Evolutionary conservation across 2,113 vertebrate species (phyloP), one percentile per base, ranked within the genome.

Genomic region (Gracilinanus agilis): DNA sequence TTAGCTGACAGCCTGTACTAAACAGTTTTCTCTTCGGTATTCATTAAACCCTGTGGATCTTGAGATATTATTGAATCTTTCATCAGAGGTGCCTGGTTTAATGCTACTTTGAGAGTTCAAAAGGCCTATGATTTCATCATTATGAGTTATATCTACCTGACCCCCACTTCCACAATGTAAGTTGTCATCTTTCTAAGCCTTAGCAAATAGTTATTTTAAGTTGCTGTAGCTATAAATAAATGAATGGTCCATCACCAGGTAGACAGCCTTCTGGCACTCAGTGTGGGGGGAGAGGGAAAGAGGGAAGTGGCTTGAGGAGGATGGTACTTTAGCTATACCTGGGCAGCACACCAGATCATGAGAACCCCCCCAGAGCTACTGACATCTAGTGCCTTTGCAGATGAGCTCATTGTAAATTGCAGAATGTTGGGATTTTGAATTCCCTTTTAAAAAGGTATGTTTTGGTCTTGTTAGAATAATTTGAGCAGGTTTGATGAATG

Each of bases 1-100:
- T 91, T 61, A 92, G 75, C 92, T 67, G 21, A 34, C 89, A 89
- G 75, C 7, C 29, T 55, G 8, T 0, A 0, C 8, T 49, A 6
- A n/a, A 3, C 53, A 10, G 53, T 83, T 89, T 94, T n/a, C 88
- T 95, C 61, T 91, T 54, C 23, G 58, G 49, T 94, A 55, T 34
- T 53, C 24, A 0, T 90, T 94, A 54, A 93, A 93, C 49, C 6
- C 12, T 94, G 67, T 75, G 34, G 34, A 6, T 75, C 34, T 75
- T 75, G 67, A 75, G 67, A 75, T 75, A n/a, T 75, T n/a, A 75
- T 58, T 93, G 53, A 55, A 53, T 91, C 67, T 96, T 94, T 88
- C 34, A 83, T 90, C 83, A 90, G 49, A 96, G 92, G 88, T 13
- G 34, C 89, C 54, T 23, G 91, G 24, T 9, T 94, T 92, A 93